These are phyloP conservation scores for Lottia scabra DNA, from an alignment of 2,888 invertebrate genomes.

Conservation along the genomic window DNA sequence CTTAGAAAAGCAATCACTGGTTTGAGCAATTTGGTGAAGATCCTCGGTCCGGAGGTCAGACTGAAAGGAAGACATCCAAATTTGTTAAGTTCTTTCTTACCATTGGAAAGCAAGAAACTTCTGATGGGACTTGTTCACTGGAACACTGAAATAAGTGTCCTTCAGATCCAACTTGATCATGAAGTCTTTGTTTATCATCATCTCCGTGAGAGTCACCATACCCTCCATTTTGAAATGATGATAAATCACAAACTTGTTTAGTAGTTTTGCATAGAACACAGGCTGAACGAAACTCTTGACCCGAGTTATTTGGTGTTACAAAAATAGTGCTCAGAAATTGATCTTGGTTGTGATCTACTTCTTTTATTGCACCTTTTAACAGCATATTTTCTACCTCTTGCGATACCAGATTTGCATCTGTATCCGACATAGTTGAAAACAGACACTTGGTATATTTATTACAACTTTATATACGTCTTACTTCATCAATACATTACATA, in stretches of 20 bases:
- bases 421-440: too few relatives aligned
- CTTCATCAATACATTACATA: too few relatives aligned
- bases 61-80: constrained; percentile 23
- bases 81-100: constrained; percentile 14
- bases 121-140: constrained; percentile 9
- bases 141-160: constrained; percentile 26
- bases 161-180: constrained; percentile 25
- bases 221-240: constrained; percentile 22
- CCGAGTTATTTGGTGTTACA: constrained; percentile 9
- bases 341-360: not conserved
- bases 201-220: constrained; percentile 6
- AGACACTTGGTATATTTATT: too few relatives aligned
- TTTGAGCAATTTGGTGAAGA: constrained; percentile 24
- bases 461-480: too few relatives aligned
- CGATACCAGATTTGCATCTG: too few relatives aligned
- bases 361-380: not conserved
- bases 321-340: constrained; percentile 9
- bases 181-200: constrained; percentile 12
- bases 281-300: constrained; percentile 14
- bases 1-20: constrained; percentile 14
- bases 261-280: constrained; percentile 18
- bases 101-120: constrained; percentile 18
- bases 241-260: constrained; percentile 14
- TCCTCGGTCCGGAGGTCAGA: constrained; percentile 11
- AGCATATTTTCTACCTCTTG: not conserved